Base-by-base conservation (phyloP, 2,113 vertebrate species). In the Rutilus rutilus region DNA sequence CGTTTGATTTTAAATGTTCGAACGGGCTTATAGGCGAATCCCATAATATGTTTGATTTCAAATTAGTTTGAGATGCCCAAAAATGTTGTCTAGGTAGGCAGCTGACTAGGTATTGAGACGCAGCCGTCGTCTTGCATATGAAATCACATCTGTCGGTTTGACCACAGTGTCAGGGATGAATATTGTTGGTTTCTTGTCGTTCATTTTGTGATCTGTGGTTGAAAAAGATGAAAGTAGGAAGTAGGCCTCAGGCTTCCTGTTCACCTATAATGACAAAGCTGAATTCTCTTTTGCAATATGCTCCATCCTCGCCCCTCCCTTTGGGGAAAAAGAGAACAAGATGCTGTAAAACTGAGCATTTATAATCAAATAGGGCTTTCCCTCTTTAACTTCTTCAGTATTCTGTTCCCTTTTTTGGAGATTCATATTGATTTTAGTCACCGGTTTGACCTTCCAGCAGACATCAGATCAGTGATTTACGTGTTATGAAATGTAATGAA, bases 201-300 rank as follows among this genome's bases (percentile, higher is more conserved):
- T 78, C 0, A 7, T 59, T 78, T 78, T 39, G 76, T 25, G 54
- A 60, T 78, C 10, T 78, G n/a, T 50, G 47, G 6, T 30, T 77
- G 14, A 42, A 45, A 12, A 21, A 71, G 19, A 45, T 42, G 69
- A 74, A 74, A 42, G 6, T 42, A 39, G 77, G 6, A 30, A 15
- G 39, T 50, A 67, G 79, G 79, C 60, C 79, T 50, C 62, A 67
- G 60, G 25, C 39, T 82, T 39, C 42, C n/a, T 80, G 78, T 59
- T 80, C 45, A 27, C 78, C 39, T 7, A 21, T 82, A 67, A 65
- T 82, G 79, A 82, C 79, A 67, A 30, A 59, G 79, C 79, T 82
- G 62, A 82, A 82, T 67, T 64, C 23, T 33, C 79, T 47, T 17
- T 33, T 27, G n/a, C 79, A 79, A 42, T 80, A 11, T 47, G 25